A percentile compares a stretch with the other conserved stretches of the same genome.
Evolutionary conservation across 2,888 invertebrate species (phyloP).

Genomic region (Sinopyrophorus schimmeli): DNA sequence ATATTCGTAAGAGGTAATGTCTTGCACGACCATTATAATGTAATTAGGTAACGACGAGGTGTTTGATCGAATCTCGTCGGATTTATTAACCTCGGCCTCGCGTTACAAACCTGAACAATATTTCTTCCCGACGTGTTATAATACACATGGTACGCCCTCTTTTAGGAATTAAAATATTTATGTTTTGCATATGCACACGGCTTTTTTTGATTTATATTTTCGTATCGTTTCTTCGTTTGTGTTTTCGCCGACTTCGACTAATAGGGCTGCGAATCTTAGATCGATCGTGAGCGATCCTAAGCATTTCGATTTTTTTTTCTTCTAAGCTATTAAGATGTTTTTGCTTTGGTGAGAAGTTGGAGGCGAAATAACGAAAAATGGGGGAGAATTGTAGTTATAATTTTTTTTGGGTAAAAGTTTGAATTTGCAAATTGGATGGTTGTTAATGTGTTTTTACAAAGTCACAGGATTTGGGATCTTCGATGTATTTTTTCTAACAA

Average conservation of each 20-base stretch:
- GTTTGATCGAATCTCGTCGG: slow-evolving; percentile 29
- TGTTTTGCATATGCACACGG: slow-evolving; percentile 53
- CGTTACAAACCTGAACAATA: slow-evolving; percentile 45
- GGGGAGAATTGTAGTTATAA: too few relatives aligned
- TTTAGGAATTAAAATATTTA: slow-evolving; percentile 52
- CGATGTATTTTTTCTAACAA: too few relatives aligned
- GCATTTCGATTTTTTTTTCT: too few relatives aligned
- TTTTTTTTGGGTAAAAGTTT: too few relatives aligned
- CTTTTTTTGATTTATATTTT: slow-evolving; percentile 39
- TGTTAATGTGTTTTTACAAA: too few relatives aligned
- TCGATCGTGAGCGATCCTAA: slow-evolving; percentile 22
- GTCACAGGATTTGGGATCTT: too few relatives aligned
- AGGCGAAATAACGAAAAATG: too few relatives aligned
- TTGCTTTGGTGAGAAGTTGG: too few relatives aligned
- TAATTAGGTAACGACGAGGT: slow-evolving; percentile 32
- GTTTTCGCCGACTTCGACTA: slow-evolving; percentile 27
- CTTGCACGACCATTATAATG: slow-evolving; percentile 32
- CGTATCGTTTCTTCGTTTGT: slow-evolving; percentile 19
- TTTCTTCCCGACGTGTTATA: slow-evolving; percentile 51
- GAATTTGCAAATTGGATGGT: too few relatives aligned
- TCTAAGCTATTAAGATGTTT: too few relatives aligned
- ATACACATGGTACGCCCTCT: slow-evolving; percentile 50
- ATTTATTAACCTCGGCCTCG: slow-evolving; percentile 32
- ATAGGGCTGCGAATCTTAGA: slow-evolving; percentile 16
- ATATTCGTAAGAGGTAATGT: slow-evolving; percentile 11